Evolutionary conservation across 2,113 vertebrate genomes (phyloP).

Genomic region (Lepus europaeus): DNA sequence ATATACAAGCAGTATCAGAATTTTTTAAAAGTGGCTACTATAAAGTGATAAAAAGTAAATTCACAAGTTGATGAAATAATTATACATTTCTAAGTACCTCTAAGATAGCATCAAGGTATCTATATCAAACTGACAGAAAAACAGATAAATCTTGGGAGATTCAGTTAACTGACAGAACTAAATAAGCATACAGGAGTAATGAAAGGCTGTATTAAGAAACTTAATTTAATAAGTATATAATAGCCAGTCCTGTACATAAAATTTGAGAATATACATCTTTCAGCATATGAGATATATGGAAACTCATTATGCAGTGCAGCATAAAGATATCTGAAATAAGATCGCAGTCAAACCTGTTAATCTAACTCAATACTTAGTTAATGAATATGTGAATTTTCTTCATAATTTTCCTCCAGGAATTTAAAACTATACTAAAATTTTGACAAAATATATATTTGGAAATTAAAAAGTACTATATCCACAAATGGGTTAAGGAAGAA

Average conservation of each 20-base stretch:
- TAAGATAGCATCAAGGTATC: background rate
- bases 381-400: too few relatives aligned
- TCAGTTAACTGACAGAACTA: background rate
- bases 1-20: background rate
- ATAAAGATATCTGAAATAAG: background rate
- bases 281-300: background rate
- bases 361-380: too few relatives aligned
- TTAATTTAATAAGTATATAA: background rate
- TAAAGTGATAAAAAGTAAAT: background rate
- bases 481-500: background rate
- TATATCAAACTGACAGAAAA: background rate
- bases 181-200: background rate
- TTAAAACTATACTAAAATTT: too few relatives aligned
- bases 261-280: constrained; percentile 9
- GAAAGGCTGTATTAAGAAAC: background rate
- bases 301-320: background rate
- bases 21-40: background rate
- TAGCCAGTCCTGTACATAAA: background rate
- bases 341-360: background rate
- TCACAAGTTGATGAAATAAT: background rate
- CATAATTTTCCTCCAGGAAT: too few relatives aligned
- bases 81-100: background rate
- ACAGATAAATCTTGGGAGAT: background rate
- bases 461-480: background rate
- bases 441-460: background rate